Evolutionary conservation across 2,797 vertebrate genomes (phyloP), one percentile per base, ranked within the genome.

Genomic region (Pachyuromys duprasi): DNA sequence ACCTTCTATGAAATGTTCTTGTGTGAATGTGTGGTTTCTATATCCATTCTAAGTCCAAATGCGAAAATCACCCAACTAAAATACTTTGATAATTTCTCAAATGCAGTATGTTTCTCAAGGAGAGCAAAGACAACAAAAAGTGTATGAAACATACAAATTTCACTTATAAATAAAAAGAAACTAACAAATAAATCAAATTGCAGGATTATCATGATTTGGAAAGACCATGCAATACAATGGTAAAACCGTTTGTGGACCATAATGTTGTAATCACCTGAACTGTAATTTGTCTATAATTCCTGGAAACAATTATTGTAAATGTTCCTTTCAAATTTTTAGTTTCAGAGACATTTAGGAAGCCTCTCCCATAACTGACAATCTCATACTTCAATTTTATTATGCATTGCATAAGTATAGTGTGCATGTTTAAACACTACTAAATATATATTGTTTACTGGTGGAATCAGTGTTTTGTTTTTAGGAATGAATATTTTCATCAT

Each of bases 261-360:
- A 76, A 86, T 62, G 2, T 5, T 92, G 0, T 75, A 86, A 93
- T 94, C 89, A 81, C 87, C 17, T 92, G 7, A 96, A 80, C 55
- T 96, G 13, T 72, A 83, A n/a, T 5, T 69, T 91, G 53, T 42
- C 20, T 70, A 2, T 65, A 15, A 31, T 20, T 80, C 18, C 76
- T 88, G 11, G 11, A 9, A 55, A 31, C 31, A 45, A 31, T 83
- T 80, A 80, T 31, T 88, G 8, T 82, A 31, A 3, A 11, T 81
- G 86, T 55, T 42, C 18, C 53, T 17, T 74, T 74, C 24, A 67
- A 87, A 81, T 42, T 97, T 89, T 45, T 78, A 82, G 88, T 90
- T 91, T 81, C 42, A 93, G 26, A 33, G n/a, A 74, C 2, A 94
- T 93, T 87, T 84, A 75, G 26, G 17, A 82, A n/a, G 11, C 8